These are phyloP conservation scores for Pollachius pollachius DNA, from an alignment of 2,113 vertebrate species.

Conservation along the genomic window DNA sequence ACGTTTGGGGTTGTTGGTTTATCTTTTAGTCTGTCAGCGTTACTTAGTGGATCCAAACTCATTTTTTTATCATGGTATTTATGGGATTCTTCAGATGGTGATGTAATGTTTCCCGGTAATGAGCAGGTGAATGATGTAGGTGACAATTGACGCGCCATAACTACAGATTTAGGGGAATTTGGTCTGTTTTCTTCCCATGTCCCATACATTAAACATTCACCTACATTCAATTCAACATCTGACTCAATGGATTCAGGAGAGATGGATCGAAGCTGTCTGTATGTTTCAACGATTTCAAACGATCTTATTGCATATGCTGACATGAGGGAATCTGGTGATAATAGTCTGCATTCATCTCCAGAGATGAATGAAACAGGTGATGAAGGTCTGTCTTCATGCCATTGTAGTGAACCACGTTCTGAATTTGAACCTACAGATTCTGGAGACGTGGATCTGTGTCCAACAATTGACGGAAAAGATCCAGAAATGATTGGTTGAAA, in stretches of 20 bases:
- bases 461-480: slow-evolving; percentile 13
- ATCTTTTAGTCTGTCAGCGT: slow-evolving; percentile 29
- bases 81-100: slow-evolving; percentile 36
- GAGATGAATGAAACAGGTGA: slow-evolving; percentile 55
- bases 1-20: slow-evolving; percentile 12
- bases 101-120: slow-evolving; percentile 14
- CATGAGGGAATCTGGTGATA: slow-evolving; percentile 56
- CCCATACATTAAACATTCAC: slow-evolving; percentile 25
- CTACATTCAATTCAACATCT: slow-evolving; percentile 46
- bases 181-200: slow-evolving; percentile 23
- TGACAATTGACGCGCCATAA: slow-evolving; percentile 29
- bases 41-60: slow-evolving; percentile 9
- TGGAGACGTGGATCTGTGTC: slow-evolving; percentile 40
- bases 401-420: slow-evolving; percentile 38
- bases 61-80: slow-evolving; percentile 39
- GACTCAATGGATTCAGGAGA: slow-evolving; percentile 53
- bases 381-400: slow-evolving; percentile 25
- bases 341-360: slow-evolving; percentile 29
- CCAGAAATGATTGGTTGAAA: slow-evolving; percentile 20
- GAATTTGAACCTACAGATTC: slow-evolving; percentile 49
- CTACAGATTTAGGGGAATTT: slow-evolving; percentile 50
- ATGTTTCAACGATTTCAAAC: slow-evolving; percentile 28
- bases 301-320: slow-evolving; percentile 31
- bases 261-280: slow-evolving; percentile 40
- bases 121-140: slow-evolving; percentile 28